Conservation (phyloP, 2,797 vertebrate species). For the Chelonia mydas region DNA sequence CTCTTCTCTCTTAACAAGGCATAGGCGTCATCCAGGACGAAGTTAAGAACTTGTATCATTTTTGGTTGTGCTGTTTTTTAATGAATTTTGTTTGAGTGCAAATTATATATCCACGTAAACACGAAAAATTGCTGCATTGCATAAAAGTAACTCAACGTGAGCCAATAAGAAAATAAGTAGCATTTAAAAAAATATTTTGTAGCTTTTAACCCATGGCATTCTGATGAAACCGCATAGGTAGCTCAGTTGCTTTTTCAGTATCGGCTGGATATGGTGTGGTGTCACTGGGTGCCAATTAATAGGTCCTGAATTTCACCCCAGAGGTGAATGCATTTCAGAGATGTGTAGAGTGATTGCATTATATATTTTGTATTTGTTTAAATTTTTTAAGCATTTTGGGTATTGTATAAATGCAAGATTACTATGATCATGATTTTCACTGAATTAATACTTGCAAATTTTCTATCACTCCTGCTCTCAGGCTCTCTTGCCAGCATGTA, state of each 20-base stretch:
- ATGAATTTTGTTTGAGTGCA: neutral
- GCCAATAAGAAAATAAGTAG: neutral
- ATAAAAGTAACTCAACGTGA: neutral
- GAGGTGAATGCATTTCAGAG: neutral
- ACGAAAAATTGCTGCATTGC: neutral
- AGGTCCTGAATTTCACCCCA: neutral
- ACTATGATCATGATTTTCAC: neutral
- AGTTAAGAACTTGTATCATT: neutral
- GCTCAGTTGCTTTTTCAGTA: neutral
- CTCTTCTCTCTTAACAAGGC: neutral
- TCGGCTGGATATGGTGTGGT: neutral
- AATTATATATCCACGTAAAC: neutral
- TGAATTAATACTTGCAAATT: conserved; percentile 1
- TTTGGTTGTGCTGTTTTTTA: neutral
- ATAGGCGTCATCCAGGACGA: neutral
- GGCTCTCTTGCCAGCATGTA: neutral
- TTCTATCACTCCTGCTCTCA: neutral
- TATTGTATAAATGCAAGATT: neutral
- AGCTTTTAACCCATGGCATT: neutral
- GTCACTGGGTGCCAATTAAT: neutral
- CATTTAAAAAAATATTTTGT: neutral
- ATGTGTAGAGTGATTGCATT: neutral
- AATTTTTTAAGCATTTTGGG: neutral
- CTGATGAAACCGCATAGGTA: neutral
- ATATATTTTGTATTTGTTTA: neutral